A percentile compares a stretch with the other conserved stretches of the same genome.
phyloP scores from a whole-genome alignment of 2,113 vertebrate genomes.

The Formicarius rufipectus region DNA sequence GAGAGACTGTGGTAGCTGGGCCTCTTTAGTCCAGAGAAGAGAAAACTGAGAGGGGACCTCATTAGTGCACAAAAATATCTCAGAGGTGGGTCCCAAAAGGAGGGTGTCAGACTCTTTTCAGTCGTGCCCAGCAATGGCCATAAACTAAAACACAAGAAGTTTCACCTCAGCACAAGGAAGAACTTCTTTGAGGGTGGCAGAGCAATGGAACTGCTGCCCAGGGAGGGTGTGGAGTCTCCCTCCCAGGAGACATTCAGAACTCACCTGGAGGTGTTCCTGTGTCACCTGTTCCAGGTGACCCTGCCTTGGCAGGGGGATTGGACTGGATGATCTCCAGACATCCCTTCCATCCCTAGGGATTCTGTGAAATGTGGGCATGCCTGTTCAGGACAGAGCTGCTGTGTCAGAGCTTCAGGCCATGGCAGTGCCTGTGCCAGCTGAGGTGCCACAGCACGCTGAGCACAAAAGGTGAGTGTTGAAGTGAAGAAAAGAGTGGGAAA shows the following conservation, averaged over 20 bases:
- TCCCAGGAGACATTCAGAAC: not conserved
- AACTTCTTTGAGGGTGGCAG: not conserved
- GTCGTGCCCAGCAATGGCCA: not conserved
- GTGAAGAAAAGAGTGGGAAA: not conserved
- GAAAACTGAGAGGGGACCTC: not conserved
- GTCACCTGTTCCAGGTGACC: not conserved
- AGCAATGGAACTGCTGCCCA: not conserved
- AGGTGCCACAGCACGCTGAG: not conserved
- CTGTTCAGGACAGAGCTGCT: not conserved
- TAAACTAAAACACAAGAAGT: not conserved
- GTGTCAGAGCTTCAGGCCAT: not conserved
- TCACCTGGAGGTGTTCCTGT: fast-evolving
- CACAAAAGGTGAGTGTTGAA: fast-evolving
- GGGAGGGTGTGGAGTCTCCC: not conserved
- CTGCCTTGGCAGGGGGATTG: not conserved
- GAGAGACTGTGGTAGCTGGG: not conserved
- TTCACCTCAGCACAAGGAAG: not conserved
- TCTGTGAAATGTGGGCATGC: not conserved
- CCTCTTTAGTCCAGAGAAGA: not conserved
- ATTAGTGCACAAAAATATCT: not conserved
- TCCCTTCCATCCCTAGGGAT: not conserved
- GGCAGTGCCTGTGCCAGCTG: not conserved
- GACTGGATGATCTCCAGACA: not conserved
- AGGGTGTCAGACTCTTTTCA: not conserved
- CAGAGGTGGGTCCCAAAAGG: not conserved